Percentiles rank a stretch among this genome's conserved stretches.
These are phyloP conservation scores for Alcedo quadribrachys DNA, from an alignment of 2,797 vertebrate genomes.

Conservation along the genomic window DNA sequence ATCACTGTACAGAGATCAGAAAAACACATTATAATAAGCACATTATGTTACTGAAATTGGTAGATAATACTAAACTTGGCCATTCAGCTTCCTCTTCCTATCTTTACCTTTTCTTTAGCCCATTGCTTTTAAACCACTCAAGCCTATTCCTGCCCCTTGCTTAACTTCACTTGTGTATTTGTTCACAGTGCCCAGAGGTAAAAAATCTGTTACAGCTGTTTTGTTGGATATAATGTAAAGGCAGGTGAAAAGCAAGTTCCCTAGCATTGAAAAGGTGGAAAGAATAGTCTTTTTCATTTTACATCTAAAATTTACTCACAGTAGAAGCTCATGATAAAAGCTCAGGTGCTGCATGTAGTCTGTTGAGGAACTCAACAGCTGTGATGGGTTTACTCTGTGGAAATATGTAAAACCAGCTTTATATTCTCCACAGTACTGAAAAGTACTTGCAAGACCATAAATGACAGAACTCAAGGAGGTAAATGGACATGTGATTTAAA, in stretches of 20 bases:
- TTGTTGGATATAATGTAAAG: neutral
- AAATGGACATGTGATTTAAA: neutral
- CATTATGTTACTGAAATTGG: conserved; percentile 1
- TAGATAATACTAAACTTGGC: neutral
- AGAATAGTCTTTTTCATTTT: neutral
- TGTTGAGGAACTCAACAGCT: neutral
- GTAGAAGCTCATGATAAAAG: neutral
- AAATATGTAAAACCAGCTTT: neutral
- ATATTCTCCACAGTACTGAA: neutral
- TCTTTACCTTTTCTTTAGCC: neutral
- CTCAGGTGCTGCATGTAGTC: neutral
- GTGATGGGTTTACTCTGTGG: neutral
- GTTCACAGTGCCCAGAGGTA: neutral
- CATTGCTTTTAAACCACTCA: neutral
- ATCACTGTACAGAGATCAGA: conserved; percentile 22
- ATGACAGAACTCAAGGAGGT: neutral
- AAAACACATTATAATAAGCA: neutral
- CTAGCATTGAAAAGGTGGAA: neutral
- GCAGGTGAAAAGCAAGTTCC: neutral
- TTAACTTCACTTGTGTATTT: neutral
- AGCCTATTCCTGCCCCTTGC: neutral
- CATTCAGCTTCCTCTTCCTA: neutral
- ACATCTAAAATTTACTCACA: neutral
- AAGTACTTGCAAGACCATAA: neutral
- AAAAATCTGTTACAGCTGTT: neutral